phyloP scores from a whole-genome alignment of 2,797 vertebrate species.

The Aphelocoma californica region DNA sequence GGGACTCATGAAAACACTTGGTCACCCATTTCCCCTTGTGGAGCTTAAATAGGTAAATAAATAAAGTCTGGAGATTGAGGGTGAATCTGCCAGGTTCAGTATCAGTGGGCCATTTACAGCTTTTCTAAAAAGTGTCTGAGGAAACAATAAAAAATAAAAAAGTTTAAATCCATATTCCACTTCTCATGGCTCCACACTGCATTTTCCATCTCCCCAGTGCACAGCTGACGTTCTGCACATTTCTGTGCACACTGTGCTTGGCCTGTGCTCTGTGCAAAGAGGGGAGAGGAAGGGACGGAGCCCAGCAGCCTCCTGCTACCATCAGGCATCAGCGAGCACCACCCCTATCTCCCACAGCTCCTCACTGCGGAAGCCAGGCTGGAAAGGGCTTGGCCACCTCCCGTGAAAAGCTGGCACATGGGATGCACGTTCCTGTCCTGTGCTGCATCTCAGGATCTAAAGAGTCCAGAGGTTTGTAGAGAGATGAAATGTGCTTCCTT shows the following conservation, averaged over 20 bases:
- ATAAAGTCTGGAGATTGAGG: neutral
- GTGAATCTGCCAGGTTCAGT: neutral
- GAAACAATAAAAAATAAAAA: neutral
- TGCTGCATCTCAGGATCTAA: neutral
- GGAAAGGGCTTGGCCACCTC: neutral
- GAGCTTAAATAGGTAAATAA: neutral
- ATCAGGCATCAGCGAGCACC: neutral
- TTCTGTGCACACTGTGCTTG: neutral
- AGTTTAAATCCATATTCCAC: conserved; percentile 5
- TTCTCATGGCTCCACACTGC: neutral
- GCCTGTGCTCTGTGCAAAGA: neutral
- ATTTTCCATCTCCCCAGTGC: conserved; percentile 14
- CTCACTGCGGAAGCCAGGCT: rapidly evolving
- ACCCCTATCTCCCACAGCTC: neutral
- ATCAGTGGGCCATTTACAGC: neutral
- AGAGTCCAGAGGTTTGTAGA: neutral
- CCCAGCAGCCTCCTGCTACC: neutral
- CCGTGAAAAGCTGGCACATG: rapidly evolving
- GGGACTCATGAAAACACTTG: neutral
- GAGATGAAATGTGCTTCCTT: neutral
- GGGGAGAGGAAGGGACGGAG: neutral
- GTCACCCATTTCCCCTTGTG: neutral
- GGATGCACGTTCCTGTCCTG: neutral
- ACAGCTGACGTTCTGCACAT: conserved; percentile 41
- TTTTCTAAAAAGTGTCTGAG: neutral